A percentile compares a stretch with the other conserved stretches of the same genome.
Evolutionary conservation across 2,113 vertebrate genomes (phyloP).

Genomic region (Laticauda laticaudata): DNA sequence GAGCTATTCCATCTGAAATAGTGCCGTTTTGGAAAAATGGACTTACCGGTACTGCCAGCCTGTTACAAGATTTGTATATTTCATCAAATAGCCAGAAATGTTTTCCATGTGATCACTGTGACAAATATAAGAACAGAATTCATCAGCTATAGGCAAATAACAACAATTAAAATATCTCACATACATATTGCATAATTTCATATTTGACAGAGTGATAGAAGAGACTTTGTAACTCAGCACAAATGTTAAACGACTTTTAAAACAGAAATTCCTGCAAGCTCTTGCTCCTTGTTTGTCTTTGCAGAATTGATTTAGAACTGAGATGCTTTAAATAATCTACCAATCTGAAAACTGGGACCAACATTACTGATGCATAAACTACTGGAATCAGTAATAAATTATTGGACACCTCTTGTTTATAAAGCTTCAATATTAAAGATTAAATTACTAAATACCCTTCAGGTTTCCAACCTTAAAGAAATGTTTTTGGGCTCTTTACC

Average conservation of each 20-base stretch:
- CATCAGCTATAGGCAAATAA: conserved; percentile 45
- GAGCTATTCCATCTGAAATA: neutral
- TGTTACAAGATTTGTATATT: conserved; percentile 98
- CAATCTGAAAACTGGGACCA: neutral
- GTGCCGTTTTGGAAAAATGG: neutral
- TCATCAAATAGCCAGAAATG: conserved; percentile 94
- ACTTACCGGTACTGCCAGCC: conserved; percentile 97
- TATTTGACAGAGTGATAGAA: conserved; percentile 19
- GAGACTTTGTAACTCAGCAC: conserved; percentile 3
- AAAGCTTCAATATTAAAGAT: conserved; percentile 13
- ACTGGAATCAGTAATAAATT: conserved; percentile 11
- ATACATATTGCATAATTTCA: conserved; percentile 14
- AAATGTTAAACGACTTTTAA: neutral
- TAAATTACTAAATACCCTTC: neutral
- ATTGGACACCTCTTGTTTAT: neutral
- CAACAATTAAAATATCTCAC: conserved; percentile 11
- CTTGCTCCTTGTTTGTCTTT: neutral
- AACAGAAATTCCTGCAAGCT: conserved; percentile 9
- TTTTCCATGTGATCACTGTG: conserved; percentile 97
- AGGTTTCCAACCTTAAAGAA: neutral
- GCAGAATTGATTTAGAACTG: neutral
- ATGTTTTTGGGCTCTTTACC: conserved; percentile 18
- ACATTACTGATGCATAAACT: neutral
- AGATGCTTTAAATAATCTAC: conserved; percentile 7
- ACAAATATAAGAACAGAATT: conserved; percentile 44